Base-by-base conservation (phyloP, 35 echinoderm and acorn worm species). In the Stichopus chloronotus region DNA sequence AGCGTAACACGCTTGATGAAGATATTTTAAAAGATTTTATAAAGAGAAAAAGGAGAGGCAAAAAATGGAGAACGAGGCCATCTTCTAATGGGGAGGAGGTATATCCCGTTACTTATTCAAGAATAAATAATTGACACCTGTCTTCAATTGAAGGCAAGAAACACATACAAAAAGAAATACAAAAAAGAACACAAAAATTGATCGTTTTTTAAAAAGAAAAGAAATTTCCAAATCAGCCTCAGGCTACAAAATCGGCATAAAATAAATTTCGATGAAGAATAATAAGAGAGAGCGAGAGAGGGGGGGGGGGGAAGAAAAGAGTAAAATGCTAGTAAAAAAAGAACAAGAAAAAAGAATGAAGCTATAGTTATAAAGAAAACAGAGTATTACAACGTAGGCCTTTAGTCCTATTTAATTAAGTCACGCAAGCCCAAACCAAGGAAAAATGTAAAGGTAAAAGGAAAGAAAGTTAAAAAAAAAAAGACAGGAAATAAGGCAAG, bases 371-470 rank as follows among this genome's bases (percentile, higher is more conserved):
- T n/a, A n/a, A n/a, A n/a, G n/a, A n/a, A n/a, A n/a, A n/a, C n/a
- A n/a, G n/a, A n/a, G n/a, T n/a, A n/a, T n/a, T n/a, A n/a, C n/a
- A 17, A 72, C 21, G 21, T 19, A 72, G 6, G 57, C 22, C 20
- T n/a, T n/a, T 84, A 84, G 81, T 14, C 81, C 81, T 84, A 84
- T 84, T 84, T 84, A 84, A 84, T 84, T 84, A 84, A 57, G 81
- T 84, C 81, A 84, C 81, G 17, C 16, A 55, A 58, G 19, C 16
- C 68, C 58, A 60, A 60, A 60, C 5, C 58, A 60, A 81, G 53
- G 13, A 81, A 57, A 84, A 84, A 55, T 84, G 81, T 84, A 53
- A 84, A 84, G 56, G 53, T 84, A 5, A 43, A 17, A 84, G 23
- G 58, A 84, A 20, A 55, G 21, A 84, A 84, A 84, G 9, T 57